phyloP scores from a whole-genome alignment of 2,113 vertebrate genomes.

The Sylvilagus bachmani region DNA sequence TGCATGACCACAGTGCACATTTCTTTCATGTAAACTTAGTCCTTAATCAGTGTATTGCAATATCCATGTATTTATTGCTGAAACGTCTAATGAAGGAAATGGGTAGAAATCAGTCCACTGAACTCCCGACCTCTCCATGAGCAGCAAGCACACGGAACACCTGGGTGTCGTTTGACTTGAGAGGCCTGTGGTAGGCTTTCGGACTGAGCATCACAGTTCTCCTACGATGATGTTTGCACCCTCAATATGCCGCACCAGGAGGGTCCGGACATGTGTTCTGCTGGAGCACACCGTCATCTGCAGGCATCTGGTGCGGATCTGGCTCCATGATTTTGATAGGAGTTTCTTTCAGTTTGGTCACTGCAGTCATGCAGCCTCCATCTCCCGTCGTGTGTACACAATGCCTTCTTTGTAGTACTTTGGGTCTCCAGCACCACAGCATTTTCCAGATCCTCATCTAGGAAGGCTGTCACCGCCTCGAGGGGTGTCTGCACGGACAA shows the following conservation, averaged over 20 bases:
- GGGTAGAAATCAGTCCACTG: background rate
- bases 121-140: too few relatives aligned
- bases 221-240: conserved; percentile 57
- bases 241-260: conserved; percentile 24
- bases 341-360: background rate
- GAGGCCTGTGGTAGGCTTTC: conserved; percentile 61
- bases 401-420: background rate
- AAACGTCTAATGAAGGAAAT: background rate
- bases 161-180: conserved; percentile 61
- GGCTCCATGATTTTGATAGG: background rate
- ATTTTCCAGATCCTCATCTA: background rate
- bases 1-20: background rate
- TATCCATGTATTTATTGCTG: background rate
- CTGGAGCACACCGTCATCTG: background rate
- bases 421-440: background rate
- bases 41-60: background rate
- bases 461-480: too few relatives aligned
- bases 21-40: background rate
- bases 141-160: conserved; percentile 47
- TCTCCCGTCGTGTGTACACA: background rate
- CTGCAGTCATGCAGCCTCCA: background rate
- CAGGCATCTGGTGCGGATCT: background rate
- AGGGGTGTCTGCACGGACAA: background rate
- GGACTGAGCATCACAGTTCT: conserved; percentile 37
- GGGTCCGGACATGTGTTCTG: background rate